Evolutionary conservation across 1,140 invertebrate genomes (phyloP), one percentile per base, ranked within the genome.

Genomic region (Planococcus citri): DNA sequence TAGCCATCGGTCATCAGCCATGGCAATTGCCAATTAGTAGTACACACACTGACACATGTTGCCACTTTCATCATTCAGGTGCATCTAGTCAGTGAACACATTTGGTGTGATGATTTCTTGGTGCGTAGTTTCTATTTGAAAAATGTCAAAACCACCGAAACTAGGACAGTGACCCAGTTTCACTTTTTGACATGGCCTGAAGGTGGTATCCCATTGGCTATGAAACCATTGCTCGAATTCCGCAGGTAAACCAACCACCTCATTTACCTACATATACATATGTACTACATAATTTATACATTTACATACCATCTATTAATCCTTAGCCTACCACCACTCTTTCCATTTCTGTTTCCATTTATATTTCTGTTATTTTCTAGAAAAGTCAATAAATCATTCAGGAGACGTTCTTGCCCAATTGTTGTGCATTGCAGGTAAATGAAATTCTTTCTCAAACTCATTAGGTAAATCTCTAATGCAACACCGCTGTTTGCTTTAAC

Each of bases 351-450:
- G n/a, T n/a, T n/a, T n/a, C n/a, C n/a, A n/a, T 33, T 33, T 33
- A 33, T 33, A 33, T 33, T 33, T 33, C 3, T 6, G 29, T 6
- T 3, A 33, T 33, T 33, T 84, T 86, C 67, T 80, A 94, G 97
- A 78, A 99, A 99, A 84, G 95, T 99, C 71, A 99, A 99, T 82
- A 99, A 99, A 79, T 98, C 95, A 0, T 99, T 98, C 82, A 84
- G 96, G 73, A 95, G 96, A 51, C 83, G 95, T 73, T 97, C 95
- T 21, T 98, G 95, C 77, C 97, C 97, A 0, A 97, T 99, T 75
- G 91, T 98, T 21, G 94, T 99, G 14, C 95, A 98, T 78, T 97
- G 95, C 90, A 95, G 92, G 92, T 91, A 81, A n/a, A n/a, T n/a
- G n/a, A n/a, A n/a, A n/a, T n/a, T n/a, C n/a, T n/a, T n/a, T n/a